A percentile compares a stretch with the other conserved stretches of the same genome.
Evolutionary conservation across 2,113 vertebrate species (phyloP).

Genomic region (Mormyrus iriodes): DNA sequence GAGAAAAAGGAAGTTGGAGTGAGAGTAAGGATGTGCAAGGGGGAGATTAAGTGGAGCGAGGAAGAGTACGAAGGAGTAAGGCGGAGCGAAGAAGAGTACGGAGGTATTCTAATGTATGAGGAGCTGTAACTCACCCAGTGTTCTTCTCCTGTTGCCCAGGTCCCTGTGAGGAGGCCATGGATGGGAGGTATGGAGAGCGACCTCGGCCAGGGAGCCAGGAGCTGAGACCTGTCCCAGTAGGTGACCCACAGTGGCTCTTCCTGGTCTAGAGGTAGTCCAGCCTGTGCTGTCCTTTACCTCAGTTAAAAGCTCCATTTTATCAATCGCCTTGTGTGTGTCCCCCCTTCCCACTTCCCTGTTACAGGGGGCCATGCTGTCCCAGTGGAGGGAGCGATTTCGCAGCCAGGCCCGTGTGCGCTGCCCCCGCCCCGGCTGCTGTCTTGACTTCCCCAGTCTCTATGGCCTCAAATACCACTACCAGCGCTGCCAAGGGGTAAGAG

Average conservation of each 20-base stretch:
- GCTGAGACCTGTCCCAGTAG: conserved; percentile 88
- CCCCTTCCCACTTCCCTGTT: conserved; percentile 26
- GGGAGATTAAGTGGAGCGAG: too few species aligned
- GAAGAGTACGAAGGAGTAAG: not conserved
- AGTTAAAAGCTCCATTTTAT: not conserved
- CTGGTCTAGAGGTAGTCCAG: not conserved
- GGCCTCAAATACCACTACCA: conserved; percentile 97
- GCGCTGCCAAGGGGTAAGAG: conserved; percentile 89
- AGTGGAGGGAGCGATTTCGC: conserved; percentile 96
- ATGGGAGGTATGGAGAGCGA: conserved; percentile 83
- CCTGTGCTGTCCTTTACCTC: not conserved
- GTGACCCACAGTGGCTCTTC: conserved; percentile 37
- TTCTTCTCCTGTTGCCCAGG: conserved; percentile 51
- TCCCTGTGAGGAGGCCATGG: conserved; percentile 67
- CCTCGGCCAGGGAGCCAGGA: conserved; percentile 81
- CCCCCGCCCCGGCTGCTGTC: conserved; percentile 87
- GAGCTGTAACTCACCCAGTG: not conserved
- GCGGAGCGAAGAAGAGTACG: not conserved
- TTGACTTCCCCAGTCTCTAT: conserved; percentile 95
- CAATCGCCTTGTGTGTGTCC: not conserved
- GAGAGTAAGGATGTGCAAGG: not conserved
- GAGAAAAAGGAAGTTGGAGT: not conserved
- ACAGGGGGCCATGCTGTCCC: conserved; percentile 82
- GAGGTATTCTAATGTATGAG: not conserved
- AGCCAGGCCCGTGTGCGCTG: conserved; percentile 85